Evolutionary conservation across 1,140 invertebrate genomes (phyloP).

Genomic region (Rhyacophila brunnea): DNA sequence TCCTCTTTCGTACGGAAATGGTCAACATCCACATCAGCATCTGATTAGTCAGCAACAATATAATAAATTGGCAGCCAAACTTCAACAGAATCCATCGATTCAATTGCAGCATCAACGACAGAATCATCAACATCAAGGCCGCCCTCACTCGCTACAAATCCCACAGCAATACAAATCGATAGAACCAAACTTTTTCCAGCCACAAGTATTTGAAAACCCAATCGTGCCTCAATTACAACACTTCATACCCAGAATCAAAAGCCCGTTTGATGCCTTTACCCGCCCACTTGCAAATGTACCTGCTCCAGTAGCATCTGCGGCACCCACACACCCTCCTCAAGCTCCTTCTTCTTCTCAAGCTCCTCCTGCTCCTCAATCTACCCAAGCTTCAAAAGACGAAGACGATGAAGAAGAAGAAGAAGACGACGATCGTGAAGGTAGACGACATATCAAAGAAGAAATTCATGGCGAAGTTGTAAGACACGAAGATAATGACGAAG

Average conservation of each 20-base stretch:
- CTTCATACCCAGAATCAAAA: constrained; percentile 18
- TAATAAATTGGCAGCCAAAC: constrained; percentile 8
- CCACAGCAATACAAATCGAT: constrained; percentile 14
- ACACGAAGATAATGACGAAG: constrained; percentile 46
- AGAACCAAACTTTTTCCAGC: constrained; percentile 18
- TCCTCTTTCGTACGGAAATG: constrained; percentile 2
- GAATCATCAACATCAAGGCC: neutral
- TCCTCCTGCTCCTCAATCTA: constrained; percentile 1
- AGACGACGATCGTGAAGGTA: constrained; percentile 43
- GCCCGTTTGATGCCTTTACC: constrained; percentile 22
- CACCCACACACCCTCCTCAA: constrained; percentile 2
- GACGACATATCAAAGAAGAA: constrained; percentile 39
- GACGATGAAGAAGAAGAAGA: constrained; percentile 36
- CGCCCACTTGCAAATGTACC: constrained; percentile 7
- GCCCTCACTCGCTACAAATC: constrained; percentile 4
- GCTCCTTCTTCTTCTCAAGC: neutral
- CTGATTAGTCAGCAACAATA: neutral
- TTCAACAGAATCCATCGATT: neutral
- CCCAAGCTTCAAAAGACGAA: constrained; percentile 30
- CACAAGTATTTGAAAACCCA: constrained; percentile 30
- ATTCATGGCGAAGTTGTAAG: constrained; percentile 41
- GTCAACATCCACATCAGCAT: constrained; percentile 1
- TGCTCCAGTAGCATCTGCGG: neutral
- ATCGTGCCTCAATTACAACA: constrained; percentile 29
- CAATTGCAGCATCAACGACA: constrained; percentile 6